Evolutionary conservation across 2,888 invertebrate species (phyloP), one percentile per base, ranked within the genome.

Genomic region (Leuctra nigra): DNA sequence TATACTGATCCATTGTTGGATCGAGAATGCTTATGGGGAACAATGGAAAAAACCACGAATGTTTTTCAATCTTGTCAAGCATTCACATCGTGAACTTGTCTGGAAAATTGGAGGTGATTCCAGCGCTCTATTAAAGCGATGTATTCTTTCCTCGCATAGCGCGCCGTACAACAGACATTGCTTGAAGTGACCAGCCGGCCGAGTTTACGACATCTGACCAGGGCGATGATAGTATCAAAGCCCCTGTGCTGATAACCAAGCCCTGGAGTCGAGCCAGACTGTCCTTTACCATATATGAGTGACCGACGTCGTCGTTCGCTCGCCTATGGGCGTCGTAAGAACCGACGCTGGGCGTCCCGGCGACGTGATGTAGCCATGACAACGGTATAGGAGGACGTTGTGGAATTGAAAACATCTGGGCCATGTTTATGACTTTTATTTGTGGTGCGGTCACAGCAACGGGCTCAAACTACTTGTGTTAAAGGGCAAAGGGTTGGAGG

Each of bases 361-460:
- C 41, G 20, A 41, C 41, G 41, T 16, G 41, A 4, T 4, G 41
- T 41, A 11, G 11, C 18, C 41, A 41, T 41, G 20, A 11, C 41
- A 18, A 41, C 20, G 41, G 41, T 14, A 11, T 6, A 29, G 11
- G 29, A 29, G 29, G 11, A 11, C 2, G 7, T 20, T 11, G 11
- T 16, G 41, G 41, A 41, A 41, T 41, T 41, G 41, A 41, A 41
- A 41, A 41, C 41, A 41, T 41, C 41, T 41, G 41, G 41, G 18
- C 20, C 41, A 16, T 11, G 14, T 41, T 41, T 41, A 41, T 41
- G 41, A 16, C 41, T 41, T 7, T 38, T 38, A 38, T 38, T 38
- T 14, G 38, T 38, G 16, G 6, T 38, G 38, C 16, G 20, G 41
- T 41, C 41, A 16, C 20, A 7, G 4, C 7, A 16, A 41, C 18